Conservation (phyloP, 2,888 invertebrate genomes). For the Timema podura region DNA sequence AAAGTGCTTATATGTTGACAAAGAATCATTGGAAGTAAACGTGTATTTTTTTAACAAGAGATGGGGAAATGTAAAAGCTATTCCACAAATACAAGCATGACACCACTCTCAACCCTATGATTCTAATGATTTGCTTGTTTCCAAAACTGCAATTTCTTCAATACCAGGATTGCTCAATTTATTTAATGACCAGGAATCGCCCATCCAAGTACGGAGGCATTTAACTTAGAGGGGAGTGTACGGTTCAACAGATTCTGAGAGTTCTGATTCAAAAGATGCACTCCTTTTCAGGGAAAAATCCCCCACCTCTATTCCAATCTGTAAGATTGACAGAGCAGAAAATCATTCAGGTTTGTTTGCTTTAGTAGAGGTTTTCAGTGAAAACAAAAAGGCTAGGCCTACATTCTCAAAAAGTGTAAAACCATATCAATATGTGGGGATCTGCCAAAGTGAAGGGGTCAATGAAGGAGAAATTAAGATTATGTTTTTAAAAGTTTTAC, state of each 20-base stretch:
- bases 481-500: background rate
- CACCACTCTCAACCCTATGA: no score
- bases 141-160: background rate
- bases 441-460: background rate
- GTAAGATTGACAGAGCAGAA: background rate
- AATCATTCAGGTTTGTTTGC: background rate
- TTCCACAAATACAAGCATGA: no score
- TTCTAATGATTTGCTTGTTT: no score
- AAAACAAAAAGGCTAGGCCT: background rate
- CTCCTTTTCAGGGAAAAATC: background rate
- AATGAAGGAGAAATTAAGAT: background rate
- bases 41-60: no score
- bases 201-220: background rate
- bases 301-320: background rate
- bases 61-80: no score
- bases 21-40: no score
- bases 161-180: background rate
- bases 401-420: background rate
- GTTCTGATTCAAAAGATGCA: background rate
- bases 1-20: background rate
- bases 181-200: background rate
- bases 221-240: background rate
- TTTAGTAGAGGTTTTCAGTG: conserved; percentile 5
- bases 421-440: background rate
- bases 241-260: background rate